Evolutionary conservation across 2,113 vertebrate genomes (phyloP).

Genomic region (Oceanodroma tethys): DNA sequence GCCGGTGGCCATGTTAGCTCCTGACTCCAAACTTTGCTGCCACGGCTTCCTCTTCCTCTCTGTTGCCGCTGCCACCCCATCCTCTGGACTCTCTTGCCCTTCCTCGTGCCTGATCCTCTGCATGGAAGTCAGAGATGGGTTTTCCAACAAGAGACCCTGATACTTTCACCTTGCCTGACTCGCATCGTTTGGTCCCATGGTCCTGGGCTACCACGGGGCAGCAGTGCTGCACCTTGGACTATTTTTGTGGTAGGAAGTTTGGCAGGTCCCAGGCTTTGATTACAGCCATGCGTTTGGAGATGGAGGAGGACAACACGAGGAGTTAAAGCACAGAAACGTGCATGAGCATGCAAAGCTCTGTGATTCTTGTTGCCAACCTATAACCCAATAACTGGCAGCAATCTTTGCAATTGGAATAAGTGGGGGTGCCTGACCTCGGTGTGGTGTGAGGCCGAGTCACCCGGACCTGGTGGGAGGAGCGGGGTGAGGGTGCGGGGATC

Average conservation of each 20-base stretch:
- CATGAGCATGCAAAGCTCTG: background rate
- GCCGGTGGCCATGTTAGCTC: background rate
- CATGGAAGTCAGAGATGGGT: background rate
- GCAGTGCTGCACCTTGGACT: background rate
- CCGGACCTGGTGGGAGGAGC: background rate
- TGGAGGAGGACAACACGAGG: background rate
- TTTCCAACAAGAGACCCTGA: too few relatives aligned
- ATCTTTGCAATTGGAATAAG: fast-evolving
- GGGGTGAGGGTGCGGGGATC: background rate
- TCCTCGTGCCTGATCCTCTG: background rate
- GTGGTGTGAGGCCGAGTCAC: background rate
- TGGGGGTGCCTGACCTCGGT: background rate
- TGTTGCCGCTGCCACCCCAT: fast-evolving
- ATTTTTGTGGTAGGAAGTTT: background rate
- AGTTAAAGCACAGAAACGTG: background rate
- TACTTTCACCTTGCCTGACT: background rate
- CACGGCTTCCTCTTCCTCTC: background rate
- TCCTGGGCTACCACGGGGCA: background rate
- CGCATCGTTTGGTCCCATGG: background rate
- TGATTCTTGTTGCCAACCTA: background rate
- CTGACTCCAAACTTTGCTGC: background rate
- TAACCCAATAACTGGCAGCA: background rate
- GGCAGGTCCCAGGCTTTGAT: background rate
- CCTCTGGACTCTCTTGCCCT: fast-evolving
- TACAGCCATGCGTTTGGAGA: background rate